Base-by-base conservation (phyloP, 2,888 invertebrate genomes). In the Scelioninae gen. 1 region DNA sequence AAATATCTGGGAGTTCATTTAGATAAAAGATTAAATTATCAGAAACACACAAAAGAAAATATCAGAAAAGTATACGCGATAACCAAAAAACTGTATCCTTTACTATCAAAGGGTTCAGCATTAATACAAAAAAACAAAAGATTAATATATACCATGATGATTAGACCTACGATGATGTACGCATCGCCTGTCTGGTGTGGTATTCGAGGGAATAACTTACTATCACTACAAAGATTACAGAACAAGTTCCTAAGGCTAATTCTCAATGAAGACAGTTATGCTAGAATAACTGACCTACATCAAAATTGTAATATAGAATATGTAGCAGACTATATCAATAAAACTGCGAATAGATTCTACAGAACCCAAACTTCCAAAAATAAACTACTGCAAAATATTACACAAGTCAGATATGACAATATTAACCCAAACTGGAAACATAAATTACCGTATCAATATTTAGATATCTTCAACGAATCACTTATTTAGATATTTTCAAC, bases 1-100 rank as follows among this genome's bases (percentile, higher is more conserved):
- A 88, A 83, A 83, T 85, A 88, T 51, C 29, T 88, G 63, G 87
- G 86, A 5, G 78, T 86, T 9, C 34, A 83, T 58, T 23, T 86
- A 32, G 85, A 86, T 56, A 15, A 29, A 11, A 84, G 68, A 78
- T 58, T 87, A 10, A 85, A 60, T 1, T 86, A 56, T 32, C 56
- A 66, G n/a, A n/a, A n/a, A n/a, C n/a, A n/a, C n/a, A n/a, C n/a
- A n/a, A n/a, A n/a, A n/a, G n/a, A n/a, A n/a, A n/a, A 75, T 0
- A 49, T 83, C 0, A 71, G 55, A 53, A 88, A 87, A 85, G 65
- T 77, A 1, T 77, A 83, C 7, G 34, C 34, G 4, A 69, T 84
- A 0, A 56, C 65, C 7, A 83, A 68, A 65, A 85, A 84, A 47
- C 6, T 88, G 8, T 87, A 87, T 40, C 83, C 87, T 8, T 53